phyloP scores from a whole-genome alignment of 2,888 invertebrate species.

The Leptopilina syphax region DNA sequence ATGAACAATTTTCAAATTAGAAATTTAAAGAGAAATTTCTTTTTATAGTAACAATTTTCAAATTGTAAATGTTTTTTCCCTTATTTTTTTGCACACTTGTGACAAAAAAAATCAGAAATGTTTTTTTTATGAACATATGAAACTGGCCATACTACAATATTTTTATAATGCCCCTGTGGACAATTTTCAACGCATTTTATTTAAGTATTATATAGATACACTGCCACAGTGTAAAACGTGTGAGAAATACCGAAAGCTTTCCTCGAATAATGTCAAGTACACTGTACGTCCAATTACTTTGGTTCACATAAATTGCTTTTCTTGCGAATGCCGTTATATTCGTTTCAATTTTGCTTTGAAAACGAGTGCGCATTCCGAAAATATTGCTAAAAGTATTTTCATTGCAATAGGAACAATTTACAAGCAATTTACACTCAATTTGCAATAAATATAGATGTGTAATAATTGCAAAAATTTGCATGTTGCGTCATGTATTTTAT shows the following conservation, averaged over 20 bases:
- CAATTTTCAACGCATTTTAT: not conserved
- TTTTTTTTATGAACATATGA: not conserved
- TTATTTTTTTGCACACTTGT: not conserved
- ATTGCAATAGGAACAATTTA: not conserved
- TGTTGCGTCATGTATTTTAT: not conserved
- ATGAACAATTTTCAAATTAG: no score
- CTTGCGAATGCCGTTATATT: not conserved
- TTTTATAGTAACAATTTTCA: no score
- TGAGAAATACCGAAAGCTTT: constrained; percentile 23
- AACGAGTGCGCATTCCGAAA: not conserved
- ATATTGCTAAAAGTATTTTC: not conserved
- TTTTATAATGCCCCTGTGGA: not conserved
- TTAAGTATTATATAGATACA: not conserved
- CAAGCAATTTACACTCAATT: not conserved
- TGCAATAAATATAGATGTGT: not conserved
- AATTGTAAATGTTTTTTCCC: not conserved
- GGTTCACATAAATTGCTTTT: not conserved
- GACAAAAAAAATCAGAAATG: constrained; percentile 1
- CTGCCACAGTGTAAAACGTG: not conserved
- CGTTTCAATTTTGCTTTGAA: not conserved
- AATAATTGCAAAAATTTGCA: not conserved
- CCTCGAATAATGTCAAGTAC: constrained; percentile 1
- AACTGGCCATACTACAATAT: not conserved
- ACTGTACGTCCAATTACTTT: not conserved
- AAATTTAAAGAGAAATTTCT: no score